Percentiles rank a stretch among this genome's conserved stretches.
Conservation (phyloP, 2,113 vertebrate species). For the Anoplopoma fimbria region DNA sequence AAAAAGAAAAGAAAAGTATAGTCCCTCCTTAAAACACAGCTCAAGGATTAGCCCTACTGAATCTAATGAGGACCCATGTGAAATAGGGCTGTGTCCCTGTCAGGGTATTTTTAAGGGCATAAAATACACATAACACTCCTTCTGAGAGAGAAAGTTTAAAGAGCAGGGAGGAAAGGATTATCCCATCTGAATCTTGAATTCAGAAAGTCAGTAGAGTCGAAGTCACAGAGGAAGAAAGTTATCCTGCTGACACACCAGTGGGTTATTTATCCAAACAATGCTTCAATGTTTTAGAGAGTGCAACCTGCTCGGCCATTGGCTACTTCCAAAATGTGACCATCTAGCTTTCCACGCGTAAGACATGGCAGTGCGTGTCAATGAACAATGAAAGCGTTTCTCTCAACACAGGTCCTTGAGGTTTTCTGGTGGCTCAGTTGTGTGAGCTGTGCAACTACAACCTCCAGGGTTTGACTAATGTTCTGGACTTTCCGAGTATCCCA, state of each 20-base stretch:
- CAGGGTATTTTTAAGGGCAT: constrained; percentile 21
- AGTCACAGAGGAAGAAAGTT: constrained; percentile 58
- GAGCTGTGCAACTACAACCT: constrained; percentile 21
- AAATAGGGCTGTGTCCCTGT: constrained; percentile 8
- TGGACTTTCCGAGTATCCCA: background rate
- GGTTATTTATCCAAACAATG: constrained; percentile 53
- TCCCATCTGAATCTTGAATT: constrained; percentile 59
- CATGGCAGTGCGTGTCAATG: constrained; percentile 28
- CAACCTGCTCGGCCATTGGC: constrained; percentile 21
- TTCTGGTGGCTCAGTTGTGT: constrained; percentile 15
- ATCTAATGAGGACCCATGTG: constrained; percentile 46
- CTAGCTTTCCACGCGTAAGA: constrained; percentile 25
- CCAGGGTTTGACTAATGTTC: no score
- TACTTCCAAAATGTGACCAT: constrained; percentile 32
- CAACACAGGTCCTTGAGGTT: constrained; percentile 3
- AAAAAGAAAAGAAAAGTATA: background rate
- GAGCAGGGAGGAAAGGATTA: constrained; percentile 45
- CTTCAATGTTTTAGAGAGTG: constrained; percentile 56
- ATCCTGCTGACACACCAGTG: constrained; percentile 52
- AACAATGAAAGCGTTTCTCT: constrained; percentile 51
- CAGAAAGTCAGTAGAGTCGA: constrained; percentile 33
- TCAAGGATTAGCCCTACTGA: background rate
- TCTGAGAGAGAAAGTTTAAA: constrained; percentile 57
- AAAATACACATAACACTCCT: constrained; percentile 34
- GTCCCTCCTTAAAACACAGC: constrained; percentile 7